These are phyloP conservation scores for Tetramorium bicarinatum DNA, from an alignment of 2,888 invertebrate species.

Conservation along the genomic window DNA sequence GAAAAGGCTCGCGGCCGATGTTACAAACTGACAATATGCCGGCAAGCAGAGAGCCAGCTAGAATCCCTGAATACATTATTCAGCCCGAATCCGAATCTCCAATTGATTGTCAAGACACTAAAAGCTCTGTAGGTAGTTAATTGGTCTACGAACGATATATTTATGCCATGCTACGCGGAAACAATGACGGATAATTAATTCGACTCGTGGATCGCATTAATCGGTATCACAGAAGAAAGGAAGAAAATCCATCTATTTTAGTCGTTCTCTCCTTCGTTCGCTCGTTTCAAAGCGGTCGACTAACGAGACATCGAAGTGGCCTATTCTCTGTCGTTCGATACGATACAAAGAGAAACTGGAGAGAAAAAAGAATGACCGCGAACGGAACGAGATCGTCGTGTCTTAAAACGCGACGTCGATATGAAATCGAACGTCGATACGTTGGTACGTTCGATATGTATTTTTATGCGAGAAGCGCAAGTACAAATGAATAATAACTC, in stretches of 20 bases:
- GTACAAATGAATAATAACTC: neutral
- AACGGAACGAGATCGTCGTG: neutral
- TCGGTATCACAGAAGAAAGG: conserved; percentile 43
- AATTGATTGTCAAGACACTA: conserved; percentile 64
- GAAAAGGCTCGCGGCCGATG: conserved; percentile 33
- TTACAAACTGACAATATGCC: neutral
- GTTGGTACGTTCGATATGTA: neutral
- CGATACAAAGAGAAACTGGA: conserved; percentile 5
- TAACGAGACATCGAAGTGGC: conserved; percentile 39
- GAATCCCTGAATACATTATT: conserved; percentile 67
- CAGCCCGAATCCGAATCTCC: conserved; percentile 68
- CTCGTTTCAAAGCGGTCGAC: conserved; percentile 3
- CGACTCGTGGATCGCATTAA: conserved; percentile 54
- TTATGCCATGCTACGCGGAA: conserved; percentile 10
- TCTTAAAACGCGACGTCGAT: conserved; percentile 5
- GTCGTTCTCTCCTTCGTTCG: neutral
- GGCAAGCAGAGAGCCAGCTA: neutral
- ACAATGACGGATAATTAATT: conserved; percentile 73
- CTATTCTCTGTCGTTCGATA: conserved; percentile 1
- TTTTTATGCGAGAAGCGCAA: neutral
- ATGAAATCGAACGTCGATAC: conserved; percentile 27
- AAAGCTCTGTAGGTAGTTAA: conserved; percentile 73
- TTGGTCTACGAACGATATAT: conserved; percentile 64
- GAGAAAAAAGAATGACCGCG: neutral
- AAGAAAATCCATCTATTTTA: neutral